Evolutionary conservation across 2,888 invertebrate species (phyloP).

Genomic region (Cephalotes varians): DNA sequence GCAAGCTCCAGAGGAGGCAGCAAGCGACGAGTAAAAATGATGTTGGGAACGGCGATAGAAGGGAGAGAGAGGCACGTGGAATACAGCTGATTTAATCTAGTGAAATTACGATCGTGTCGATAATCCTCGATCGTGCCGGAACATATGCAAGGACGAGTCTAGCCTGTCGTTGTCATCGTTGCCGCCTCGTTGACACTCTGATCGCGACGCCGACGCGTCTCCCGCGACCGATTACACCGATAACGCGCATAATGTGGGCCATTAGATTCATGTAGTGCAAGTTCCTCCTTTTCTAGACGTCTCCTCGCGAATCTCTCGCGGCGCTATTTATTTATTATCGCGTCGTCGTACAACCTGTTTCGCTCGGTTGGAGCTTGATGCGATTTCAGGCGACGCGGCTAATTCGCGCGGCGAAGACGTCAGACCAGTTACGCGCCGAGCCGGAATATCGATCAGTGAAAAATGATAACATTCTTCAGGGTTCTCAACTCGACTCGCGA

Average conservation of each 20-base stretch:
- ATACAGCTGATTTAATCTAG: conserved; percentile 24
- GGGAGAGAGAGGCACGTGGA: neutral
- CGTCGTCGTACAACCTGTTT: conserved; percentile 27
- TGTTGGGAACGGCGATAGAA: neutral
- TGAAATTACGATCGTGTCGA: conserved; percentile 13
- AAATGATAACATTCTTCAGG: conserved; percentile 13
- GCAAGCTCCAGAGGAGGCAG: neutral
- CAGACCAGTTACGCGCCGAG: conserved; percentile 12
- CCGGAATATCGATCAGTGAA: conserved; percentile 32
- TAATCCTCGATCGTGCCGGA: conserved; percentile 14
- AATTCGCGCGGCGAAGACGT: conserved; percentile 16
- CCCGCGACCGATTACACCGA: conserved; percentile 1
- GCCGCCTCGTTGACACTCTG: neutral
- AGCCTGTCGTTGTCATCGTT: neutral
- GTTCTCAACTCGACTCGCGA: conserved; percentile 14
- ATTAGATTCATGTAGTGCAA: neutral
- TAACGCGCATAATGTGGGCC: neutral
- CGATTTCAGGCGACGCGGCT: conserved; percentile 26
- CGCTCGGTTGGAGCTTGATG: conserved; percentile 16
- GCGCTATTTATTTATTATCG: conserved; percentile 9
- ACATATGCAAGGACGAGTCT: conserved; percentile 21
- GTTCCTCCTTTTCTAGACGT: neutral
- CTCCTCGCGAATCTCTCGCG: conserved; percentile 1
- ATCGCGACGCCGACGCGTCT: conserved; percentile 12
- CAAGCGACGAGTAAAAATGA: neutral